phyloP scores from a whole-genome alignment of 2,797 vertebrate genomes.

The Bradypodion pumilum region DNA sequence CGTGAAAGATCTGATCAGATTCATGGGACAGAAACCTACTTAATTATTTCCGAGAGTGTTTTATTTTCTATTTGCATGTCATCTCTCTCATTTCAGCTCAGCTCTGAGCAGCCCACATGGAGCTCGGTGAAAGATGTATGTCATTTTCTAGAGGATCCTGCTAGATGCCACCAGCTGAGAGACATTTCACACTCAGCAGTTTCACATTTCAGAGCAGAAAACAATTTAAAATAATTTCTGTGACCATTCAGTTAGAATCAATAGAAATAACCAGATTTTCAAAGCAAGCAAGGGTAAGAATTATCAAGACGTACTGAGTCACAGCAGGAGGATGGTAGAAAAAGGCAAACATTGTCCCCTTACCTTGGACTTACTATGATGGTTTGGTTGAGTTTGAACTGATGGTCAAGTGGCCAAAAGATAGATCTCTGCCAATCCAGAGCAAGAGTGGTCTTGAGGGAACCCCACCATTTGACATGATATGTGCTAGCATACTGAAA shows the following conservation, averaged over 20 bases:
- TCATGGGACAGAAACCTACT: conserved; percentile 42
- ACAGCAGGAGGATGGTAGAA: conserved; percentile 1
- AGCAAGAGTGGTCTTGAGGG: not conserved
- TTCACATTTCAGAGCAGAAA: conserved; percentile 56
- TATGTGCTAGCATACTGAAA: not conserved
- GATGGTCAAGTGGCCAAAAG: conserved; percentile 19
- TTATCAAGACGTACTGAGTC: conserved; percentile 1
- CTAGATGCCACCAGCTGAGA: conserved; percentile 56
- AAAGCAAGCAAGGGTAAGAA: conserved; percentile 13
- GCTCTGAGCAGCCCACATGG: conserved; percentile 50
- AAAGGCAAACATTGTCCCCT: not conserved
- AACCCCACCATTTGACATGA: not conserved
- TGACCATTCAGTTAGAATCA: conserved; percentile 38
- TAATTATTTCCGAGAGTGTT: conserved; percentile 61
- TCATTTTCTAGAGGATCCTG: conserved; percentile 63
- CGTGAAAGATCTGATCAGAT: conserved; percentile 44
- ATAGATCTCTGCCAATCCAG: not conserved
- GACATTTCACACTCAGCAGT: conserved; percentile 58
- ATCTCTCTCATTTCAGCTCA: conserved; percentile 60
- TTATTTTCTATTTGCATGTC: conserved; percentile 57
- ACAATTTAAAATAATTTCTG: conserved; percentile 60
- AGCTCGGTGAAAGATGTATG: conserved; percentile 56
- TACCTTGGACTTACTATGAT: not conserved
- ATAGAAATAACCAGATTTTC: conserved; percentile 33
- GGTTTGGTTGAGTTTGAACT: not conserved